These are phyloP conservation scores for Calameuta filiformis DNA, from an alignment of 2,888 invertebrate species.

Conservation along the genomic window DNA sequence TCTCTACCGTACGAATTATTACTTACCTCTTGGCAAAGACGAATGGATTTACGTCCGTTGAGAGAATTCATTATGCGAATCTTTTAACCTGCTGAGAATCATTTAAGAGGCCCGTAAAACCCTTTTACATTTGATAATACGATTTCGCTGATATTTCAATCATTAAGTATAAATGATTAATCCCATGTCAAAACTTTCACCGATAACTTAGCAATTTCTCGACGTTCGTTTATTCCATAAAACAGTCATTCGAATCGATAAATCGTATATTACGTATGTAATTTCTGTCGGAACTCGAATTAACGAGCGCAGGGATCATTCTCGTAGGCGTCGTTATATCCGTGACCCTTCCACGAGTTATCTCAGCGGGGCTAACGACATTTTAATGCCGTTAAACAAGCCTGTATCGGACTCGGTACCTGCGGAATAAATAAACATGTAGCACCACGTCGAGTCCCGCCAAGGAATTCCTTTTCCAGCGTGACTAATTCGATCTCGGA, in stretches of 20 bases:
- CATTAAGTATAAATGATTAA: neutral
- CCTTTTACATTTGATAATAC: neutral
- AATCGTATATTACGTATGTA: neutral
- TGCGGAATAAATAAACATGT: neutral
- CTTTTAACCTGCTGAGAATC: neutral
- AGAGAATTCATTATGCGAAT: neutral
- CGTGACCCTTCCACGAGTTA: neutral
- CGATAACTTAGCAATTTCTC: slow-evolving; percentile 14
- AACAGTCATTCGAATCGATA: neutral
- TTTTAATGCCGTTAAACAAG: neutral
- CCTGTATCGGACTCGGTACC: neutral
- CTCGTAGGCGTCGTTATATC: neutral
- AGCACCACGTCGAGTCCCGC: neutral
- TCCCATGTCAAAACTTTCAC: neutral
- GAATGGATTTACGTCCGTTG: neutral
- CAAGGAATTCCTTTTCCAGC: neutral
- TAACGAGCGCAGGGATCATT: neutral
- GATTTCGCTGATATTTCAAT: neutral
- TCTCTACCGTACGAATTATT: neutral
- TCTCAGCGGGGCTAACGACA: neutral
- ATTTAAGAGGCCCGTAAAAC: neutral
- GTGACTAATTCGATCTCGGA: neutral
- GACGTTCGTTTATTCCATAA: neutral
- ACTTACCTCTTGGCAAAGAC: neutral
- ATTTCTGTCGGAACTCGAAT: neutral